Conservation (phyloP, 2,797 vertebrate species). For the Anguilla obscura region DNA sequence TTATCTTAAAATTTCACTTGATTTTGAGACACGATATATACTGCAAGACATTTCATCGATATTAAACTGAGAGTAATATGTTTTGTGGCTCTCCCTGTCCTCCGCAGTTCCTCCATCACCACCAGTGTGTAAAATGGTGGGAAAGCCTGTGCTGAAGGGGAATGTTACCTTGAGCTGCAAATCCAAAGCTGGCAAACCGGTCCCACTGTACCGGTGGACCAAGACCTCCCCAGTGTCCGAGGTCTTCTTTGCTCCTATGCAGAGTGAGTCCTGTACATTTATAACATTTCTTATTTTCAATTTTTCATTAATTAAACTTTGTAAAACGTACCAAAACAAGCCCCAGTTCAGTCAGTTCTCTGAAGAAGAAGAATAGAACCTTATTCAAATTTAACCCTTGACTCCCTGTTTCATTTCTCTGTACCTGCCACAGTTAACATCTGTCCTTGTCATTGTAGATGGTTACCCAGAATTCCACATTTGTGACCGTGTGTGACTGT, state of each 20-base stretch:
- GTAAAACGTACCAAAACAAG: neutral
- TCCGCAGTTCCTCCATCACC: constrained; percentile 77
- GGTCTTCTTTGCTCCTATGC: constrained; percentile 68
- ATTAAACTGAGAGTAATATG: neutral
- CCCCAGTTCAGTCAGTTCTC: neutral
- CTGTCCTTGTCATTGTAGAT: neutral
- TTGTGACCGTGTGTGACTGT: neutral
- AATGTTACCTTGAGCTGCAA: constrained; percentile 80
- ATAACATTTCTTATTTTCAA: neutral
- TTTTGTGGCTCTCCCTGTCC: constrained; percentile 12
- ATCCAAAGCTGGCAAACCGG: constrained; percentile 76
- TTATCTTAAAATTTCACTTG: neutral
- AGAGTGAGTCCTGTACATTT: constrained; percentile 66
- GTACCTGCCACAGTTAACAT: neutral
- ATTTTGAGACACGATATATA: neutral
- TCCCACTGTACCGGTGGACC: constrained; percentile 76
- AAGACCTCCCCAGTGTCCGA: constrained; percentile 65
- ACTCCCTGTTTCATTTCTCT: neutral
- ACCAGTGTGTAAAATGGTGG: constrained; percentile 71
- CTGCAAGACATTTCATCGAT: neutral
- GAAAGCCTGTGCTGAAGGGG: constrained; percentile 69
- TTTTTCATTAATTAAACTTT: neutral
- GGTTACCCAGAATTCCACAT: neutral
- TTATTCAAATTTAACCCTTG: neutral
- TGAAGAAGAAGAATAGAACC: neutral